Percentiles rank a stretch among this genome's conserved stretches.
phyloP scores from a whole-genome alignment of 2,113 vertebrate genomes.

The Mystacornis crossleyi region DNA sequence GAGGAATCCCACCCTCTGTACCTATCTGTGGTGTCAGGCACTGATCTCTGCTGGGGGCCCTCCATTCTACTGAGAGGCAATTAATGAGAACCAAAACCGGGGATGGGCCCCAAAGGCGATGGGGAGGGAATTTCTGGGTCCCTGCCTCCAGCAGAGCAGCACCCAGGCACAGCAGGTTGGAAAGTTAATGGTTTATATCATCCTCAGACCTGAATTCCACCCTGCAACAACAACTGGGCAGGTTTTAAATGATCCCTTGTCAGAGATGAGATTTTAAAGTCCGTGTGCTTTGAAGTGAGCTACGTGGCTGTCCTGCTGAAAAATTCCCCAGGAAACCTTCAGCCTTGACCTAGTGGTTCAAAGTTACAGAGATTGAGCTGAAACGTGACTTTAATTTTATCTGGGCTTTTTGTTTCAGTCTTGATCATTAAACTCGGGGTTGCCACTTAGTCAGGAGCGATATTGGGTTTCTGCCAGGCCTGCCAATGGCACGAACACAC shows the following conservation, averaged over 20 bases:
- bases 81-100: background rate
- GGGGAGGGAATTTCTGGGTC: background rate
- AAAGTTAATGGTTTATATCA: background rate
- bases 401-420: slow-evolving; percentile 52
- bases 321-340: background rate
- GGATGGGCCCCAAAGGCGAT: background rate
- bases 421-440: slow-evolving; percentile 28
- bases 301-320: background rate
- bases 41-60: background rate
- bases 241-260: background rate
- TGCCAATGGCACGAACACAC: background rate
- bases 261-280: background rate
- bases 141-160: background rate
- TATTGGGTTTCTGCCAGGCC: slow-evolving; percentile 26
- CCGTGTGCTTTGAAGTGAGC: background rate
- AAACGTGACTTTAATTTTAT: slow-evolving; percentile 39
- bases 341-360: slow-evolving; percentile 24
- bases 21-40: background rate
- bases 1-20: background rate
- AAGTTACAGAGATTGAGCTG: slow-evolving; percentile 14
- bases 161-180: background rate
- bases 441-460: slow-evolving; percentile 21
- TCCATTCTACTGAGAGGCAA: background rate
- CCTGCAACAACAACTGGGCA: background rate
- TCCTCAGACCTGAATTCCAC: background rate